Evolutionary conservation across 2,797 vertebrate species (phyloP).

Genomic region (Gymnoscopelus microlampas): DNA sequence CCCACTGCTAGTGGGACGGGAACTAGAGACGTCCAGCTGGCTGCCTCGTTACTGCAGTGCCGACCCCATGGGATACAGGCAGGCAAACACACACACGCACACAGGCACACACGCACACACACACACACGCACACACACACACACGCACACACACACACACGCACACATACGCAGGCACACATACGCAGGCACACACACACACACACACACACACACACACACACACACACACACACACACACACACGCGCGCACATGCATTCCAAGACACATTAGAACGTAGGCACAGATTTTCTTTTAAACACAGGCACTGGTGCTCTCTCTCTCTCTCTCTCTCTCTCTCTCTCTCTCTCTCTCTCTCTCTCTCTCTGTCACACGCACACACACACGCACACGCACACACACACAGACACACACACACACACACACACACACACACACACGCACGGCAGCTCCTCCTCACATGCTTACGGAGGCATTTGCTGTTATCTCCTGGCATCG

Average conservation of each 20-base stretch:
- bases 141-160: constrained; percentile 31
- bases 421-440: constrained; percentile 42
- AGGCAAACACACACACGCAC: constrained; percentile 50
- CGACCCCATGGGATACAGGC: constrained; percentile 58
- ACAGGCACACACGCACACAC: constrained; percentile 52
- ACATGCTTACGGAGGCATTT: constrained; percentile 72
- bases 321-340: too few species aligned
- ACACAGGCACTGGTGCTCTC: too few species aligned
- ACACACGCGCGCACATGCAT: too few species aligned
- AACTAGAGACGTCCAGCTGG: constrained; percentile 77
- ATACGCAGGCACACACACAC: constrained; percentile 50
- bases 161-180: constrained; percentile 40
- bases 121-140: constrained; percentile 44
- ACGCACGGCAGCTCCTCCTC: constrained; percentile 48
- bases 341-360: too few species aligned
- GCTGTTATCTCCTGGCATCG: constrained; percentile 75
- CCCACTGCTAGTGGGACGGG: constrained; percentile 67
- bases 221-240: constrained; percentile 31
- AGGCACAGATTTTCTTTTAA: too few species aligned
- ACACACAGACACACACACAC: constrained; percentile 24
- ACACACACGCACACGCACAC: constrained; percentile 42
- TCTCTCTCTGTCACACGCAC: constrained; percentile 23
- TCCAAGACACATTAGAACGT: too few species aligned
- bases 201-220: constrained; percentile 57
- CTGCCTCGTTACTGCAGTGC: constrained; percentile 70